phyloP scores from a whole-genome alignment of 2,888 invertebrate genomes.

The Drosophila paramelanica region DNA sequence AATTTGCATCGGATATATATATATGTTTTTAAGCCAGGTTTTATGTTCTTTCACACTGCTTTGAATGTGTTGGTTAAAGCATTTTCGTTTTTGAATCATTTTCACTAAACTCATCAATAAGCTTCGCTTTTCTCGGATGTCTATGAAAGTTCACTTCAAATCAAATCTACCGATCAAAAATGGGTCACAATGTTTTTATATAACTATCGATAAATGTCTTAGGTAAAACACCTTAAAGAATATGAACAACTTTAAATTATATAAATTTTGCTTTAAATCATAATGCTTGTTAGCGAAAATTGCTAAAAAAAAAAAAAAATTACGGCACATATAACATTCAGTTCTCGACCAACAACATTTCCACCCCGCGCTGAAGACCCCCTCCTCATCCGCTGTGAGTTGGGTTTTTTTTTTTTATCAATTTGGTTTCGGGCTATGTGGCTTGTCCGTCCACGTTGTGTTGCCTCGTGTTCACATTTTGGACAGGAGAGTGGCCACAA shows the following conservation, averaged over 20 bases:
- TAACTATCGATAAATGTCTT: too few relatives aligned
- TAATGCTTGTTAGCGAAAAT: not conserved
- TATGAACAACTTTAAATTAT: too few relatives aligned
- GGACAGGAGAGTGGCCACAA: constrained; percentile 50
- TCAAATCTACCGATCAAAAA: too few relatives aligned
- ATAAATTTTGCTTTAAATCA: not conserved
- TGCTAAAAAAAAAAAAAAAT: constrained; percentile 6
- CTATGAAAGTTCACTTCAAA: too few relatives aligned
- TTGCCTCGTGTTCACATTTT: constrained; percentile 19
- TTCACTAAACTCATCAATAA: too few relatives aligned
- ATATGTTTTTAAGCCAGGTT: too few relatives aligned
- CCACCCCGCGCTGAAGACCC: not conserved
- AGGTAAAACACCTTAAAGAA: not conserved
- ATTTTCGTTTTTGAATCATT: too few relatives aligned
- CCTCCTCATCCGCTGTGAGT: constrained; percentile 1
- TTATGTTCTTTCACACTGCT: too few relatives aligned
- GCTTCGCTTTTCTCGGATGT: too few relatives aligned
- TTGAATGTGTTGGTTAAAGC: too few relatives aligned
- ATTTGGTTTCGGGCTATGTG: constrained; percentile 44
- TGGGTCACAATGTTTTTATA: too few relatives aligned
- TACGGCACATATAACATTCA: constrained; percentile 11
- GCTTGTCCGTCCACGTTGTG: constrained; percentile 23
- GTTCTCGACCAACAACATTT: constrained; percentile 1
- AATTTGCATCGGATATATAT: too few relatives aligned
- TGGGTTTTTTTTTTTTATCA: constrained; percentile 32